Evolutionary conservation across 2,113 vertebrate species (phyloP), one percentile per base, ranked within the genome.

Genomic region (Bettongia penicillata): DNA sequence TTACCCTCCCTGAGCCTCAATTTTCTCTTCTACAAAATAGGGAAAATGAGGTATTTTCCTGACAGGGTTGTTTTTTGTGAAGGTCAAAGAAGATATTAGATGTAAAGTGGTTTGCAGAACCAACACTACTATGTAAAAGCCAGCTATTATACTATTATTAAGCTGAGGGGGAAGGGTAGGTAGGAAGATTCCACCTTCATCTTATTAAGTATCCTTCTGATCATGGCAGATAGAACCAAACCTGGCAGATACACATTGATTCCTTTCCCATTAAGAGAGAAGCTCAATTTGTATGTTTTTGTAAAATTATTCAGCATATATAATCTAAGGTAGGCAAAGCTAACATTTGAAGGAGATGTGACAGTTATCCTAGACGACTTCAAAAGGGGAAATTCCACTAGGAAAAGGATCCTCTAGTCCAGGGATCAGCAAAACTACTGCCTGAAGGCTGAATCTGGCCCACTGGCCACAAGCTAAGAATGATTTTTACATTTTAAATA

Each of bases 231-330:
- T 5, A 92, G 84, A 95, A 61, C 57, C 9, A 90, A 93, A 91
- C 10, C 43, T 90, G 90, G 19, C n/a, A 43, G 91, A 91, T 94
- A 92, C 94, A 26, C 48, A 96, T 52, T 68, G 11, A 31, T 37
- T 68, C 57, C 57, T 37, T 93, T 90, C 57, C 68, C 22, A 91
- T 92, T 37, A 55, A 92, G 50, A n/a, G 57, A 91, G 92, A 92
- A 52, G 10, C 0, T 48, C 68, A 57, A 10, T 57, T 57, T 57
- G 23, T 57, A 26, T 10, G 10, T 37, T 68, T 68, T 61, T 92
- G n/a, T 93, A 96, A 95, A 55, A 95, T 84, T 26, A 52, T 93
- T 22, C 51, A 52, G 43, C 52, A 94, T 31, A 84, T 93, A 93
- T 55, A 91, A 50, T 93, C 53, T 49, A 92, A 92, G 91, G 10